Evolutionary conservation across 2,113 vertebrate genomes (phyloP).

Genomic region (Elanoides forficatus): DNA sequence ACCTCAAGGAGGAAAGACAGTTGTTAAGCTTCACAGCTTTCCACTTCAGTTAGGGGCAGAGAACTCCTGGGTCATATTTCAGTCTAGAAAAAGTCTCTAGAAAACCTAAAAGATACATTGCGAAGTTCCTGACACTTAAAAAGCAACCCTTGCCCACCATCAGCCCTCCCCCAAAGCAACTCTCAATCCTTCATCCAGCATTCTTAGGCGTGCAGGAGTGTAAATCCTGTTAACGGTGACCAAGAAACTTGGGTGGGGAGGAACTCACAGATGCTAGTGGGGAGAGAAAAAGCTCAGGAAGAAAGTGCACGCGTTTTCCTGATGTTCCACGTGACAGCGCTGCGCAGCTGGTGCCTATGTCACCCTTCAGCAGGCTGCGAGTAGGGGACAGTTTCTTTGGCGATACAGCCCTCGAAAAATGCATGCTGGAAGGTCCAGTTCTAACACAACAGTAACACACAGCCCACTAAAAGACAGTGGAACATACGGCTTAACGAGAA

Average conservation of each 20-base stretch:
- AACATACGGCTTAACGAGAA: not conserved
- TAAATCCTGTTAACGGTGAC: not conserved
- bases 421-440: not conserved
- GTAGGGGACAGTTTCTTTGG: not conserved
- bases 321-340: fast-evolving
- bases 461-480: not conserved
- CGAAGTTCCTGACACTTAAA: not conserved
- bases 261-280: not conserved
- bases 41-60: not conserved
- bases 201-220: fast-evolving
- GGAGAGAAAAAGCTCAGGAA: not conserved
- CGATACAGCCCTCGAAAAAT: not conserved
- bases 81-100: not conserved
- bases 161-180: not conserved
- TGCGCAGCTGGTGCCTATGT: fast-evolving
- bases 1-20: not conserved
- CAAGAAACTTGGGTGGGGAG: not conserved
- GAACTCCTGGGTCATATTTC: not conserved
- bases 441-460: not conserved
- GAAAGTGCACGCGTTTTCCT: fast-evolving
- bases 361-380: not conserved
- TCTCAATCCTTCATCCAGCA: fast-evolving
- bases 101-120: not conserved
- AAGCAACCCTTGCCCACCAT: not conserved
- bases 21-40: not conserved